Base-by-base conservation (phyloP, 2,888 invertebrate species). In the Phytoseiulus persimilis region DNA sequence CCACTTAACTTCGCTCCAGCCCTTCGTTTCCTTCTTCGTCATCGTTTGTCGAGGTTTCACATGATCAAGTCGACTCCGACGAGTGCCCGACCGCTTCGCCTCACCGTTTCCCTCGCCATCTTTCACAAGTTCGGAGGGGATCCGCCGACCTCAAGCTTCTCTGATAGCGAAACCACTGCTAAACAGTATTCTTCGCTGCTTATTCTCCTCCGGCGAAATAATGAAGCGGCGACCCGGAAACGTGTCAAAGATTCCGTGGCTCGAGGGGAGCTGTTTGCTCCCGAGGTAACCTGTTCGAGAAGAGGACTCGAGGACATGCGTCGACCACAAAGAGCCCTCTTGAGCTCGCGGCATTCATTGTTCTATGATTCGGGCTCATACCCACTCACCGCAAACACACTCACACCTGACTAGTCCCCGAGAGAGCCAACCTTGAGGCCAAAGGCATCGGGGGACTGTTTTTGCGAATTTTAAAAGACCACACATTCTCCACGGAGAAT, bases 401-500 rank as follows among this genome's bases (percentile, higher is more conserved):
- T 65, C 65, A 65, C 65, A 65, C 65, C 65, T 65, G 65, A 65
- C 65, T 65, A 65, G 65, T 65, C 28, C 65, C 65, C 65, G 65
- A 65, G 65, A 65, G 65, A 65, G 65, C 65, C 65, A 65, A 65
- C 65, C 65, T 65, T 65, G 65, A 65, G 65, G 65, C 65, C 65
- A 65, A 65, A 65, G 65, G 65, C 65, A 65, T 65, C 65, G 65
- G 65, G 65, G 65, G 65, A 65, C 39, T 87, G 87, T 87, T 87
- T 87, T 87, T 87, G 87, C 87, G 87, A 87, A 87, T 87, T 87
- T 87, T 32, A 32, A 87, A 87, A 87, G 87, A 87, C 87, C 39
- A 87, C 32, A 87, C 87, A 87, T n/a, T 32, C 87, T 65, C 65
- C 65, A 65, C 18, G 65, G 65, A 65, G 65, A 65, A 65, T 65